Base-by-base conservation (phyloP, 2,888 invertebrate genomes). In the Seladonia tumulorum region DNA sequence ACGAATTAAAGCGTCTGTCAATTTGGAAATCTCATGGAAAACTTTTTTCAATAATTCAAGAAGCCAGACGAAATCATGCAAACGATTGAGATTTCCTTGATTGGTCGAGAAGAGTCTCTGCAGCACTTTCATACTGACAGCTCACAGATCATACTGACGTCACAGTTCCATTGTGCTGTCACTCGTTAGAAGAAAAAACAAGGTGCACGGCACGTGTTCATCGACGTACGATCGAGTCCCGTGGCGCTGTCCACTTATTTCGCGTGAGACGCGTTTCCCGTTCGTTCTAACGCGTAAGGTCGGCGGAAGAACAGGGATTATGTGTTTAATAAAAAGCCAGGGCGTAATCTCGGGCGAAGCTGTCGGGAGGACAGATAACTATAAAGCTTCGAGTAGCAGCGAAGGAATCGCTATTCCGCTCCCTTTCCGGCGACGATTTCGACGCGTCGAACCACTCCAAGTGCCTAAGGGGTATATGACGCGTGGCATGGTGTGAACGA, bases 401-500 rank as follows among this genome's bases (percentile, higher is more conserved):
- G 87, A 82, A 85, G 82, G 85, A 90, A 86, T 89, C 90, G 79
- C 78, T 79, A 70, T 83, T 76, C 49, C 83, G 66, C 79, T 82
- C 83, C 70, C 75, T 78, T 71, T 80, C 83, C 72, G 45, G 57
- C 79, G 76, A 85, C 83, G 88, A 85, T 85, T 91, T 87, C 80
- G 85, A 90, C 90, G 88, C 90, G 90, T 83, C 88, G 88, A 88
- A 89, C 89, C 85, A 87, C 87, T 87, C 82, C 82, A 83, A 90
- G 87, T 89, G 90, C 92, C 92, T 89, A 90, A 90, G 90, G 90
- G 91, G 88, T 92, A 92, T 92, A 92, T 91, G 93, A 93, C 91
- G 94, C 93, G 93, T 92, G 91, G 93, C 92, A 89, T 91, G 92
- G 92, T 91, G 93, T 92, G 92, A 93, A 93, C 93, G 94, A 93